Evolutionary conservation across 2,797 vertebrate genomes (phyloP), one percentile per base, ranked within the genome.

Genomic region (Sparidentex hasta): DNA sequence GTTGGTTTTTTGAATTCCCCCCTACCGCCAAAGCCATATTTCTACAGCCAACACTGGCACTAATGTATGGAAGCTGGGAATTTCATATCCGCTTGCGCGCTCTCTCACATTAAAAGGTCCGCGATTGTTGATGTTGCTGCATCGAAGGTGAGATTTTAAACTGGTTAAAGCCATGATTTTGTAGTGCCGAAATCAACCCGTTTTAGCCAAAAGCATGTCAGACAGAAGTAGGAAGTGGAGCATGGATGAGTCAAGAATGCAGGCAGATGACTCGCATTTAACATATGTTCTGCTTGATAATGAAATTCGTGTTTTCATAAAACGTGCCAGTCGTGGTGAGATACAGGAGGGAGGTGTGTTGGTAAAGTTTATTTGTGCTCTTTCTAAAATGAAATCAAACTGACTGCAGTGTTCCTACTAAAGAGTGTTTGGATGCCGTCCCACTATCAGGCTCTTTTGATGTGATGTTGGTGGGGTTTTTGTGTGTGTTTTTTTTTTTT

Each of bases 11-110:
- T 38, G 44, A 67, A 58, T n/a, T 17, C n/a, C 11, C 38, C 27
- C 13, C 14, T 18, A 75, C 63, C 16, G 17, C 55, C 61, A 74
- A 92, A 92, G 92, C 90, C 91, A 92, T 93, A 92, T 87, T 87
- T 77, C 71, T 82, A 52, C 76, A 72, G 70, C 67, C 76, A 17
- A 65, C 55, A 43, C 63, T 48, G 68, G 65, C 66, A 48, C 63
- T 62, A 46, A 80, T 70, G 69, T 67, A 58, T 51, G 59, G 63
- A 69, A 70, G 43, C 57, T 41, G 23, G 56, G 12, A 11, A 48
- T 52, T 7, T 46, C 9, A 25, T 63, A 41, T 41, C 20, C 33
- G 62, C 80, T 83, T 11, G 67, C 63, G 41, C 69, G 33, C 61
- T 74, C 55, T 47, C 11, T 13, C 27, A 74, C 55, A 65, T 59